Evolutionary conservation across 2,113 vertebrate genomes (phyloP).

Genomic region (Gallinago paraguaiae): DNA sequence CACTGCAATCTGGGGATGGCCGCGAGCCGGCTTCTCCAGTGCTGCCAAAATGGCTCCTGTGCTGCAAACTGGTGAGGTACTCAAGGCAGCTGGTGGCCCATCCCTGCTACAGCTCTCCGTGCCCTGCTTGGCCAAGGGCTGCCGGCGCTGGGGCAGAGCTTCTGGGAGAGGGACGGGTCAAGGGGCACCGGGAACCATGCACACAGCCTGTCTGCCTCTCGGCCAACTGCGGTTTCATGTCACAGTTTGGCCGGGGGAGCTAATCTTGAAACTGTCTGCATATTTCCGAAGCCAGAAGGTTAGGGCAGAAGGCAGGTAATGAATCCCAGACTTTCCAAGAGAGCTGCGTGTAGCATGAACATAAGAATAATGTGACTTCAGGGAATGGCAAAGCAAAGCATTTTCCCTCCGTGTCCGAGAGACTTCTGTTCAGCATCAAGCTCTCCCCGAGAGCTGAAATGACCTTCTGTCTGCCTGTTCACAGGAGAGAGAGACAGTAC

Average conservation of each 20-base stretch:
- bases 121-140: not conserved
- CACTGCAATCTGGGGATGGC: not conserved
- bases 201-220: not conserved
- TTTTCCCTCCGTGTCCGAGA: not conserved
- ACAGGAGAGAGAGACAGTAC: not conserved
- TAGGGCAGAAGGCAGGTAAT: slow-evolving; percentile 58
- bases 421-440: not conserved
- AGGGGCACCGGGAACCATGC: not conserved
- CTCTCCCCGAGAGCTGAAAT: not conserved
- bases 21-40: not conserved
- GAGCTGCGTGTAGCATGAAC: not conserved
- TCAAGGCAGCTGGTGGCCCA: not conserved
- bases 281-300: not conserved
- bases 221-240: not conserved
- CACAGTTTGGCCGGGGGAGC: not conserved
- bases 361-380: not conserved
- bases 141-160: not conserved
- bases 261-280: not conserved
- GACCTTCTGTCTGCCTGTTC: slow-evolving; percentile 22
- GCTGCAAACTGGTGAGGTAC: accelerated
- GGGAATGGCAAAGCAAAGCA: slow-evolving; percentile 24
- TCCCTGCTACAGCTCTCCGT: not conserved
- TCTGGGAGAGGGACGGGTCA: not conserved
- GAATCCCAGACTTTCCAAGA: slow-evolving; percentile 41
- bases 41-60: not conserved